A percentile compares a stretch with the other conserved stretches of the same genome.
phyloP scores from a whole-genome alignment of 2,888 invertebrate genomes.

The Agrochola macilenta region DNA sequence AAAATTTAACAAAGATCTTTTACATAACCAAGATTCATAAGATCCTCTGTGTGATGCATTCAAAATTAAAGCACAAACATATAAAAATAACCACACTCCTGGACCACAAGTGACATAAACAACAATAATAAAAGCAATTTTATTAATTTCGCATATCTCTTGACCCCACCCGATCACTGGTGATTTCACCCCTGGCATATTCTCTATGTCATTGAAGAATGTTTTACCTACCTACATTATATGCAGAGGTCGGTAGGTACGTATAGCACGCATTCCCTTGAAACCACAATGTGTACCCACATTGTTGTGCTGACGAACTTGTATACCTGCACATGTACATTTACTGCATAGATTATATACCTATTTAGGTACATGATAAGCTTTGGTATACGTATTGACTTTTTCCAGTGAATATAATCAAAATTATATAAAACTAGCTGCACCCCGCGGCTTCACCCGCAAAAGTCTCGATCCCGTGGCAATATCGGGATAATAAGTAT shows the following conservation, averaged over 20 bases:
- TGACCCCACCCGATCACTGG: background rate
- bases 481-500: no score
- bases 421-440: background rate
- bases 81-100: background rate
- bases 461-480: no score
- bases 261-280: constrained; percentile 22
- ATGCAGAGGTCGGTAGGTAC: background rate
- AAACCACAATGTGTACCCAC: constrained; percentile 38
- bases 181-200: constrained; percentile 10
- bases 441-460: no score
- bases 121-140: background rate
- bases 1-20: no score
- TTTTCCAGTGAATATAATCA: background rate
- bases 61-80: background rate
- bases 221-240: background rate
- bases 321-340: background rate
- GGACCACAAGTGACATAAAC: background rate
- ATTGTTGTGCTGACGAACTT: constrained; percentile 9
- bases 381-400: no score
- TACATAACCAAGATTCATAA: no score
- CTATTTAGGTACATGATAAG: background rate
- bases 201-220: constrained; percentile 26
- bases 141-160: background rate
- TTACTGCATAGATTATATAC: background rate
- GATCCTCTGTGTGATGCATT: background rate